A percentile compares a stretch with the other conserved stretches of the same genome.
These are phyloP conservation scores for Dicentrarchus labrax DNA, from an alignment of 2,113 vertebrate genomes.

Conservation along the genomic window DNA sequence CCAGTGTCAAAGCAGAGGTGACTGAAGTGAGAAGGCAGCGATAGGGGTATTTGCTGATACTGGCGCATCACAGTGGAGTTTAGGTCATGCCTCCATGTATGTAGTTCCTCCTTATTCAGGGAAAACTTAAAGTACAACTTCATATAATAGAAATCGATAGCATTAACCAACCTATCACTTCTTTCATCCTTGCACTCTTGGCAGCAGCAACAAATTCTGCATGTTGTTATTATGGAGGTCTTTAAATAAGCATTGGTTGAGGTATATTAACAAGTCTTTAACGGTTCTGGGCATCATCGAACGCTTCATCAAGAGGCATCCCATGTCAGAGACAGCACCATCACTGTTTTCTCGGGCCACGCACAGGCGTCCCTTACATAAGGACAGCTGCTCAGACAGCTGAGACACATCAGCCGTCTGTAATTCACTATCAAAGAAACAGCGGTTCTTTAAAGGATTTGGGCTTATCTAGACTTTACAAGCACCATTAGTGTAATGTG, in stretches of 20 bases:
- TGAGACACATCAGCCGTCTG: conserved; percentile 1
- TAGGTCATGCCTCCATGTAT: background rate
- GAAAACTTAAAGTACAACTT: conserved; percentile 29
- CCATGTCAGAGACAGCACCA: background rate
- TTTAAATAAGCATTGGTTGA: conserved; percentile 10
- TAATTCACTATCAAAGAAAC: conserved; percentile 37
- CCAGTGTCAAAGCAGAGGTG: background rate
- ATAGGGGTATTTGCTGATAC: background rate
- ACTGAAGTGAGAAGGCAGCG: background rate
- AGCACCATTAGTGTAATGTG: background rate
- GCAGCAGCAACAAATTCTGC: conserved; percentile 35
- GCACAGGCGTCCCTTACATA: conserved; percentile 6
- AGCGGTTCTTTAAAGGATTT: background rate
- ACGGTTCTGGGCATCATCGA: conserved; percentile 12
- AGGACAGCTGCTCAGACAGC: conserved; percentile 23
- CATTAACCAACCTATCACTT: conserved; percentile 20
- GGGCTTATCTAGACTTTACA: conserved; percentile 9
- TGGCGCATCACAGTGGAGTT: background rate
- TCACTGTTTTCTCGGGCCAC: background rate
- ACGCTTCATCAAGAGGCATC: background rate
- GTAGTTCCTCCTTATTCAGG: conserved; percentile 54
- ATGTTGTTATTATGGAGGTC: conserved; percentile 3
- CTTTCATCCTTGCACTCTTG: conserved; percentile 33
- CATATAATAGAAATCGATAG: conserved; percentile 1
- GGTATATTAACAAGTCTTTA: background rate